Evolutionary conservation across 1,140 invertebrate genomes (phyloP).

Genomic region (Brachionus paranguensis): DNA sequence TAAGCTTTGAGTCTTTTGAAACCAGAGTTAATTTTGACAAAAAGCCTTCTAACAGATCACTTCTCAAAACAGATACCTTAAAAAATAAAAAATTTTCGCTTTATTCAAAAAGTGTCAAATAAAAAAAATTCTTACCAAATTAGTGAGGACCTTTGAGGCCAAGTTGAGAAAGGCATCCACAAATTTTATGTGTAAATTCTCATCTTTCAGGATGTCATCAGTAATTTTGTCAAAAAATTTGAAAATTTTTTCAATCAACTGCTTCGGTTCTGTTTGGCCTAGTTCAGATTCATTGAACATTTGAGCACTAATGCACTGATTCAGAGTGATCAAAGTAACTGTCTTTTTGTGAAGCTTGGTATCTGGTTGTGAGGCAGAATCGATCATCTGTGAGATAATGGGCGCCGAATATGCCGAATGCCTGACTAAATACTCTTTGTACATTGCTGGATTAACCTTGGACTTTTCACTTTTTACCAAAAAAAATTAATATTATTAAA

Average conservation of each 20-base stretch:
- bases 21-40: background rate
- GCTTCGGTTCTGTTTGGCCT: background rate
- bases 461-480: slow-evolving; percentile 24
- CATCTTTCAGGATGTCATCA: slow-evolving; percentile 13
- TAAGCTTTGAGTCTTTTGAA: slow-evolving; percentile 21
- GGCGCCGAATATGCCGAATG: background rate
- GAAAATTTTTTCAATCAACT: slow-evolving; percentile 6
- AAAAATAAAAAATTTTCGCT: background rate
- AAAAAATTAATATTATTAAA: background rate
- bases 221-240: slow-evolving; percentile 16
- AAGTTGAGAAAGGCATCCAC: slow-evolving; percentile 30
- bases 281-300: background rate
- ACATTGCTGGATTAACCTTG: slow-evolving; percentile 37
- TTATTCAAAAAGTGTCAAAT: background rate
- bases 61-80: background rate
- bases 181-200: slow-evolving; percentile 34
- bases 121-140: background rate
- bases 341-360: slow-evolving; percentile 35
- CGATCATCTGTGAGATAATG: slow-evolving; percentile 5
- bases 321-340: background rate
- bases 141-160: background rate
- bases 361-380: background rate
- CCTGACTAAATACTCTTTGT: slow-evolving; percentile 23
- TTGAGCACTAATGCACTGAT: slow-evolving; percentile 20
- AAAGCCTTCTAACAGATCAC: background rate